Evolutionary conservation across 2,888 invertebrate species (phyloP).

Genomic region (Didymodactylos carnosus): DNA sequence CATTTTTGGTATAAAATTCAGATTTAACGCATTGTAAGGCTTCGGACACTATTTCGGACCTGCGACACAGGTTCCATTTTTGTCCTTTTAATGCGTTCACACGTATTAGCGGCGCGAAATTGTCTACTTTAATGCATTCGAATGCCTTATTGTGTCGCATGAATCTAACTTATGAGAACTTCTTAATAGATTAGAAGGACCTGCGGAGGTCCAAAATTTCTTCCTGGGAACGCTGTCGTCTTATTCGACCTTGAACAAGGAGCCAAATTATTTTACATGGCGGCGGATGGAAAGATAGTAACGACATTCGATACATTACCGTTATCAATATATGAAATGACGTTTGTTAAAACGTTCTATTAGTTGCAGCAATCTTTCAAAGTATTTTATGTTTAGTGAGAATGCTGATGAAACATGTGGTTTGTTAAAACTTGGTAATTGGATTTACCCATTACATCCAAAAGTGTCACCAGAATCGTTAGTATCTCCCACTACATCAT

Average conservation of each 20-base stretch:
- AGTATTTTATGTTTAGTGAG: slow-evolving; percentile 28
- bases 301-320: slow-evolving; percentile 44
- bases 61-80: too few species aligned
- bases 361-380: slow-evolving; percentile 35
- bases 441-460: slow-evolving; percentile 53
- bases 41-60: too few species aligned
- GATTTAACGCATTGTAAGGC: too few species aligned
- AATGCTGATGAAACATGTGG: slow-evolving; percentile 4
- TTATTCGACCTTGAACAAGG: slow-evolving; percentile 34
- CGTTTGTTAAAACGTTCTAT: slow-evolving; percentile 16
- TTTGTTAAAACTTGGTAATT: slow-evolving; percentile 33
- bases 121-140: too few species aligned
- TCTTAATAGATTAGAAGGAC: too few species aligned
- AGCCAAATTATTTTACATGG: slow-evolving; percentile 49
- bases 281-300: slow-evolving; percentile 44
- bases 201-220: too few species aligned
- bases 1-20: too few species aligned
- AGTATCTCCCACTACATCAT: slow-evolving; percentile 50
- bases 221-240: slow-evolving; percentile 2
- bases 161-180: too few species aligned
- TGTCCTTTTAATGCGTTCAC: too few species aligned
- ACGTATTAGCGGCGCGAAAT: too few species aligned
- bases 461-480: slow-evolving; percentile 51
- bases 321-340: slow-evolving; percentile 38
- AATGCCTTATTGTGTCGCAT: too few species aligned